phyloP scores from a whole-genome alignment of 2,113 vertebrate species.

The human region DNA sequence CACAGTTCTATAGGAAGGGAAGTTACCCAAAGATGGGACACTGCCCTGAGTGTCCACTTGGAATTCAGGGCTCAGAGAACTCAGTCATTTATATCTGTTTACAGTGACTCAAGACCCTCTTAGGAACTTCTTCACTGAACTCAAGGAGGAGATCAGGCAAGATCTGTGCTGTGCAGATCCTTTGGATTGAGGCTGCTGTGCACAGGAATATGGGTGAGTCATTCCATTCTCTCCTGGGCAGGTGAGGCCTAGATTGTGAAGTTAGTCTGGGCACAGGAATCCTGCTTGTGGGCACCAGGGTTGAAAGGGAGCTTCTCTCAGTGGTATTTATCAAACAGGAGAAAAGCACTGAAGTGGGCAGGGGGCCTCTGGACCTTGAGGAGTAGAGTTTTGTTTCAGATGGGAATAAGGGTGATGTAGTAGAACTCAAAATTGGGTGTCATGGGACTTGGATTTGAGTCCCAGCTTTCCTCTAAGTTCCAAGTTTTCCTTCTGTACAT shows the following conservation, averaged over 20 bases:
- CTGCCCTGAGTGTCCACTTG: neutral
- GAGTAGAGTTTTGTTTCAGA: neutral
- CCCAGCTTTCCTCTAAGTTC: neutral
- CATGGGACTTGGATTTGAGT: neutral
- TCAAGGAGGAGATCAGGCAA: neutral
- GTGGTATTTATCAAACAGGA: neutral
- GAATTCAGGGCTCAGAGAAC: neutral
- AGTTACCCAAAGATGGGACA: neutral
- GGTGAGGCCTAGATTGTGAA: neutral
- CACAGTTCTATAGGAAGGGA: neutral
- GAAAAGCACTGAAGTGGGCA: neutral
- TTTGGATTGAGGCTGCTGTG: neutral
- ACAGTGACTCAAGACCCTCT: neutral
- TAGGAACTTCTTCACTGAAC: conserved; percentile 14
- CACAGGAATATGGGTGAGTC: neutral
- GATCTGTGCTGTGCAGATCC: neutral
- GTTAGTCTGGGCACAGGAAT: neutral
- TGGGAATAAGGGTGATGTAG: neutral
- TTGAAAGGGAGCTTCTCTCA: neutral
- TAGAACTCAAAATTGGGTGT: neutral
- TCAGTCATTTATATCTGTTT: conserved; percentile 1
- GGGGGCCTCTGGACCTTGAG: neutral
- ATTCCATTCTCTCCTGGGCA: neutral
- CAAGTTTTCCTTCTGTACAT: neutral
- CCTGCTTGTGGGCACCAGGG: neutral